Evolutionary conservation across 2,113 vertebrate species (phyloP).

Genomic region (human): GRCh38 chr7:142521001-142521500

Average conservation of each 20-base stretch:
- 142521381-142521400: neutral
- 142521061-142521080: rapidly evolving
- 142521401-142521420: neutral
- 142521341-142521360: neutral
- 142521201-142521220: neutral
- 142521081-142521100: too few species aligned
- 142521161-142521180: neutral
- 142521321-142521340: neutral
- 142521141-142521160: too few species aligned
- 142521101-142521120: rapidly evolving
- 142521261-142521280: neutral
- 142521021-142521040: rapidly evolving
- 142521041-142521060: neutral
- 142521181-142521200: neutral
- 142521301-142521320: neutral
- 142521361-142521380: neutral
- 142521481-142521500: neutral
- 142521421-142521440: neutral
- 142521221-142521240: neutral
- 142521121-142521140: neutral
- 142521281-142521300: neutral
- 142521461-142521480: neutral
- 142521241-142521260: too few species aligned
- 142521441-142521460: neutral
- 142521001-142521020: rapidly evolving